Conservation (phyloP, 2,113 vertebrate species). For the Pachyramphus minor region DNA sequence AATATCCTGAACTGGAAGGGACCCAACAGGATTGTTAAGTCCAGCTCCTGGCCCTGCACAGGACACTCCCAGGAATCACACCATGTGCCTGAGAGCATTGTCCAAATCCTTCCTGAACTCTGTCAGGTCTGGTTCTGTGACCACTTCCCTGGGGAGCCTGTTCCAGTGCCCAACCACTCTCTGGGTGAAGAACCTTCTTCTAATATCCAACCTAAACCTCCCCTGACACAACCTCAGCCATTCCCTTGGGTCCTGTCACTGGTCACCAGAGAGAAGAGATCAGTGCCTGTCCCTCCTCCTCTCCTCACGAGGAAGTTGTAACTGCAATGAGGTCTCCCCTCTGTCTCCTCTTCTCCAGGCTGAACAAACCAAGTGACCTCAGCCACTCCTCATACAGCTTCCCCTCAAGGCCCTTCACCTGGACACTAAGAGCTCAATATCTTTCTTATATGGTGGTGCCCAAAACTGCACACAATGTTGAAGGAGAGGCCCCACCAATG, state of each 20-base stretch:
- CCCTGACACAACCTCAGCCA: background rate
- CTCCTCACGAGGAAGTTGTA: background rate
- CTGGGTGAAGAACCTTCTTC: background rate
- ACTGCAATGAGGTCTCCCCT: background rate
- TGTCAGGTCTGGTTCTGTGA: background rate
- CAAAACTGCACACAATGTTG: fast-evolving
- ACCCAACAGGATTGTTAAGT: background rate
- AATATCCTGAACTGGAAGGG: background rate
- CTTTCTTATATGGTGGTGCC: background rate
- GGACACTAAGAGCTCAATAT: background rate
- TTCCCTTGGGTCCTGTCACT: background rate
- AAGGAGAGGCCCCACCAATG: fast-evolving
- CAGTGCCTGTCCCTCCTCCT: background rate
- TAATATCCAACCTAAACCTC: background rate
- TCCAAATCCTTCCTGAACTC: background rate
- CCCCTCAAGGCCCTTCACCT: background rate
- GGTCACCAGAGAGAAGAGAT: background rate
- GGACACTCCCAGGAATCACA: background rate
- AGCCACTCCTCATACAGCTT: background rate
- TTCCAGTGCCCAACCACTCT: background rate
- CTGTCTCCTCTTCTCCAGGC: background rate
- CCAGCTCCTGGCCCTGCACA: background rate
- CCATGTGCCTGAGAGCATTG: background rate
- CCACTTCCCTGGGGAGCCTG: background rate
- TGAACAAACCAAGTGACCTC: background rate